Evolutionary conservation across 2,888 invertebrate genomes (phyloP).

Genomic region (Cantharis rufa): DNA sequence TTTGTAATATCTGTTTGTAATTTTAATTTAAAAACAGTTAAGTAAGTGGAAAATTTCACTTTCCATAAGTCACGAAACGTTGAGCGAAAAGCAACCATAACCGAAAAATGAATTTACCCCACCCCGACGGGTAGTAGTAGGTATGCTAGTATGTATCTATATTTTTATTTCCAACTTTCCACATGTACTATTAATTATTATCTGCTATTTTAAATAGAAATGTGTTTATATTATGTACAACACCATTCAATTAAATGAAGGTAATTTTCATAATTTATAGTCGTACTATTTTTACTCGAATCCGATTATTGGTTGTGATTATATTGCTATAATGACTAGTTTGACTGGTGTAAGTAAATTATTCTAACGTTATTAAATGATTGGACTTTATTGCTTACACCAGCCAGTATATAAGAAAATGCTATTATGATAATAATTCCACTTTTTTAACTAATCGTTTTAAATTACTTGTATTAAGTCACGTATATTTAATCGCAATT

Average conservation of each 20-base stretch:
- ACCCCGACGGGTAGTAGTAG: too few relatives aligned
- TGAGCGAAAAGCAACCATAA: background rate
- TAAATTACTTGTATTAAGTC: conserved; percentile 1
- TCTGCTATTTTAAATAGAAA: background rate
- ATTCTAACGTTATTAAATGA: conserved; percentile 13
- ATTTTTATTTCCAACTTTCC: background rate
- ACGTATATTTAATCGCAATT: background rate
- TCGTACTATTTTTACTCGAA: background rate
- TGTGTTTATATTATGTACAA: background rate
- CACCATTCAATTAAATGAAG: background rate
- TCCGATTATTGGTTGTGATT: conserved; percentile 2
- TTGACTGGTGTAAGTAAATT: conserved; percentile 10
- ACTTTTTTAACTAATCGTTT: background rate
- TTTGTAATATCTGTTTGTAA: too few relatives aligned
- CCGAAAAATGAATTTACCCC: background rate
- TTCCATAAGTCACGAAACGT: background rate
- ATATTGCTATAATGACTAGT: background rate
- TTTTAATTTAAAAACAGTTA: background rate
- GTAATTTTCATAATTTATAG: background rate
- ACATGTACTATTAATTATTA: background rate
- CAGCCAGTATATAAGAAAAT: background rate
- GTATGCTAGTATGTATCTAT: too few relatives aligned
- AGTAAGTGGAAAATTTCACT: background rate
- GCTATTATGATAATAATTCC: background rate
- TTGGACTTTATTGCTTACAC: conserved; percentile 2